phyloP scores from a whole-genome alignment of 1,140 invertebrate genomes.

The Probaryconus sp. region DNA sequence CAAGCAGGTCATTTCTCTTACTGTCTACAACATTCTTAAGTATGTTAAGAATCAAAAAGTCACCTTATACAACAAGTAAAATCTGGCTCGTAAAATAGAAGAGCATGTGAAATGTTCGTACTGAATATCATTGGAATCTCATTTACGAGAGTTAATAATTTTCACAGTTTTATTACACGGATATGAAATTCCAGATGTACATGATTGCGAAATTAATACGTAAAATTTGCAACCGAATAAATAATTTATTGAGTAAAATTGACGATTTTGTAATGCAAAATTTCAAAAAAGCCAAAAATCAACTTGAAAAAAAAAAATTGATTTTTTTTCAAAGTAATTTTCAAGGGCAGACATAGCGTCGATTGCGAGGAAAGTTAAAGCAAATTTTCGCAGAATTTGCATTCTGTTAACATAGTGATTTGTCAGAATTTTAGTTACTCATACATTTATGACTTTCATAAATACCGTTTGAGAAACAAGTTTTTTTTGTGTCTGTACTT shows the following conservation, averaged over 20 bases:
- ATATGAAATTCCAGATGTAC: constrained; percentile 12
- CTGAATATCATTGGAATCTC: constrained; percentile 36
- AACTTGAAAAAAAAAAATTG: too few relatives aligned
- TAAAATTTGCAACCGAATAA: background rate
- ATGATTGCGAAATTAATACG: constrained; percentile 13
- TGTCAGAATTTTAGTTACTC: too few relatives aligned
- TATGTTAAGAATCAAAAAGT: constrained; percentile 21
- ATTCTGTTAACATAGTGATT: too few relatives aligned
- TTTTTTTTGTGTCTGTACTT: too few relatives aligned
- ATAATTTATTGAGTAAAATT: too few relatives aligned
- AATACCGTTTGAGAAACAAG: too few relatives aligned
- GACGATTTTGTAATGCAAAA: constrained; percentile 3
- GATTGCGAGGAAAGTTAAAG: too few relatives aligned
- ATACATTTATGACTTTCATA: too few relatives aligned
- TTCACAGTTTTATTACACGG: constrained; percentile 26
- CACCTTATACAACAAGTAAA: constrained; percentile 27
- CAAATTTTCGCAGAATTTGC: too few relatives aligned
- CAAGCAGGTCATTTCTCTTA: constrained; percentile 8
- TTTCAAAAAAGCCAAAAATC: background rate
- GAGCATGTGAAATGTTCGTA: constrained; percentile 15
- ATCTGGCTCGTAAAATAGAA: constrained; percentile 35
- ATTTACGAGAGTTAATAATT: constrained; percentile 34
- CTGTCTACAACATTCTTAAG: background rate
- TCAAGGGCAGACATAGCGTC: constrained; percentile 21
- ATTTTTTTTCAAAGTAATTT: constrained; percentile 1